Evolutionary conservation across 2,888 invertebrate genomes (phyloP), one percentile per base, ranked within the genome.

Genomic region (Belgica antarctica): DNA sequence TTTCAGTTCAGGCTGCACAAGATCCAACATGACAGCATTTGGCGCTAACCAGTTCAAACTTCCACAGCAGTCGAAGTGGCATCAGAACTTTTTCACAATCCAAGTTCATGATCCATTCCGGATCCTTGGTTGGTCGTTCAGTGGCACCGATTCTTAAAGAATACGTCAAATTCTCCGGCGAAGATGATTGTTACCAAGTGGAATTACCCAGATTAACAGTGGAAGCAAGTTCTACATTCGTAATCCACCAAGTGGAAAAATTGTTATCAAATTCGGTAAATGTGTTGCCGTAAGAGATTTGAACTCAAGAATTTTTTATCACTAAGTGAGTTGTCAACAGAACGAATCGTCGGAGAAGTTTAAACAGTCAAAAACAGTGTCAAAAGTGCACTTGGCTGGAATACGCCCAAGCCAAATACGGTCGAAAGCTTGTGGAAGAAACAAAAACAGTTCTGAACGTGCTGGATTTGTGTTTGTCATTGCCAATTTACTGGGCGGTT

Each of bases 11-110:
- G 86, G 86, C 25, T 85, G 85, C 2, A 86, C 86, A 73, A 86
- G 86, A 73, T 85, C 86, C 1, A 86, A 85, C 75, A 85, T 86
- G 24, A 79, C 83, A 4, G 83, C 86, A 1, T 86, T 86, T 76
- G 86, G 86, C 5, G 86, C 85, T 10, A 86, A 86, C 76, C 86
- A 85, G 75, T 84, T 84, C 73, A 73, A 75, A 1, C 72, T 78
- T 10, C 78, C 78, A 12, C 75, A 77, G 61, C 80, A 84, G 77
- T 79, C 81, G 70, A 75, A 76, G 71, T 80, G 83, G 74, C 78
- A 84, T 27, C 77, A 79, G 17, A 76, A 79, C 24, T 86, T 84
- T 76, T 86, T 86, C 76, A 84, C 85, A 2, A 75, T 85, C 8
- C 86, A 86, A 76, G 86, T 86, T 86, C 74, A 75, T 76, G 4